A percentile compares a stretch with the other conserved stretches of the same genome.
Conservation (phyloP, 2,113 vertebrate species). For the Emydura subglobosa region DNA sequence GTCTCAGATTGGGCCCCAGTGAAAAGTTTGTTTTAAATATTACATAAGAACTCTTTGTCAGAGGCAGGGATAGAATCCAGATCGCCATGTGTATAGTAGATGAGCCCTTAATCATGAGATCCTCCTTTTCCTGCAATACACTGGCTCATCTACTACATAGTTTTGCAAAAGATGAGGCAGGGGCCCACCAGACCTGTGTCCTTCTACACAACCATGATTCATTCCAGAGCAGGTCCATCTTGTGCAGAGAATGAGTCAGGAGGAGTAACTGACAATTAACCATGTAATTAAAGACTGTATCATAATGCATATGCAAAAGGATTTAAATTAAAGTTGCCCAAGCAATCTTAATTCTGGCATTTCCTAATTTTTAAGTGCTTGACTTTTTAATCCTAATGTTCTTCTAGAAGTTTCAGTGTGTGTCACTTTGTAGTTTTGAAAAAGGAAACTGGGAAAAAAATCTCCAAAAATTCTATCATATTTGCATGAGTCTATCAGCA, state of each 20-base stretch:
- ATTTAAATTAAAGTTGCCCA: neutral
- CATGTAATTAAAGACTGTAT: neutral
- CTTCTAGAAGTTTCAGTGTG: neutral
- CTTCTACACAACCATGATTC: neutral
- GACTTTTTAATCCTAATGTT: neutral
- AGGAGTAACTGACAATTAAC: neutral
- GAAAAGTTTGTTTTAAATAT: too few species aligned
- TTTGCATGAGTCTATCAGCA: neutral
- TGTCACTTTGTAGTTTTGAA: neutral
- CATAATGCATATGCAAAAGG: neutral
- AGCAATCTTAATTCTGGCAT: neutral
- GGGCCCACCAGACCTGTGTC: neutral
- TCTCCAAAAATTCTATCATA: neutral
- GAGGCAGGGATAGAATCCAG: neutral
- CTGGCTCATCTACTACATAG: neutral
- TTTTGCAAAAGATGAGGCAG: neutral
- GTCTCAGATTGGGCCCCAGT: neutral
- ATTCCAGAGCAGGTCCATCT: neutral
- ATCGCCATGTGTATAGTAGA: fast-evolving
- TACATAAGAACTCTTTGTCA: too few species aligned
- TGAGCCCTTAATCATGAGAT: neutral
- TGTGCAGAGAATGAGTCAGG: neutral
- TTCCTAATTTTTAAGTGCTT: neutral
- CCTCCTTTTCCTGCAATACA: neutral
- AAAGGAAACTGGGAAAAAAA: neutral